Base-by-base conservation (phyloP, 2,797 vertebrate species). In the Enteromius mattozi region DNA sequence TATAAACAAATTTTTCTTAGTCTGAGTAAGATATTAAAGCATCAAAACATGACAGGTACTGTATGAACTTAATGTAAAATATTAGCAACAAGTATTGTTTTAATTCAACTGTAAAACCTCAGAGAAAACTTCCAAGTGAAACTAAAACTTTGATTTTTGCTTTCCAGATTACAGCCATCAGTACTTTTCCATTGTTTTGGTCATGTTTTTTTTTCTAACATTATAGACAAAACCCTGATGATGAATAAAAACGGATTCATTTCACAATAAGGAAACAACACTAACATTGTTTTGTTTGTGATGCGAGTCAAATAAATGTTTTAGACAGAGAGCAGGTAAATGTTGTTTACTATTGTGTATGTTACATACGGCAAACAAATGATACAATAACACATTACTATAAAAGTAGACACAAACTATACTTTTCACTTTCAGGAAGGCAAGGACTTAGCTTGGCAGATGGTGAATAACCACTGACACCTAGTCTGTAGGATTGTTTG, bases 361-460 rank as follows among this genome's bases (percentile, higher is more conserved):
- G 90, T 91, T 90, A 91, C 90, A 92, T 91, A 91, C 86, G 89
- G 88, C 91, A 90, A 90, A 91, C 89, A 90, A 90, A 91, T 91
- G 90, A 90, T 88, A 92, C 90, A 92, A 83, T 89, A 87, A 89
- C 89, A 92, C 90, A 89, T 81, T 88, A 91, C 91, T 92, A 91
- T 89, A 92, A 92, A 92, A 91, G 90, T 91, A 91, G 90, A 90
- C 91, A 91, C 89, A 91, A 90, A 91, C 90, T 91, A 89, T 86
- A 87, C 86, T 90, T 91, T 90, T 91, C 90, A 92, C 88, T 91
- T 89, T 88, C 88, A 90, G 90, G 90, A 91, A 89, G 90, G 88
- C 88, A 86, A 88, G 87, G 79, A 90, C 86, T 86, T 85, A 84
- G 89, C 88, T 89, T 85, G 89, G 86, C 89, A 90, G 88, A 90